phyloP scores from a whole-genome alignment of 2,113 vertebrate species.

The Mesoclemmys tuberculata region DNA sequence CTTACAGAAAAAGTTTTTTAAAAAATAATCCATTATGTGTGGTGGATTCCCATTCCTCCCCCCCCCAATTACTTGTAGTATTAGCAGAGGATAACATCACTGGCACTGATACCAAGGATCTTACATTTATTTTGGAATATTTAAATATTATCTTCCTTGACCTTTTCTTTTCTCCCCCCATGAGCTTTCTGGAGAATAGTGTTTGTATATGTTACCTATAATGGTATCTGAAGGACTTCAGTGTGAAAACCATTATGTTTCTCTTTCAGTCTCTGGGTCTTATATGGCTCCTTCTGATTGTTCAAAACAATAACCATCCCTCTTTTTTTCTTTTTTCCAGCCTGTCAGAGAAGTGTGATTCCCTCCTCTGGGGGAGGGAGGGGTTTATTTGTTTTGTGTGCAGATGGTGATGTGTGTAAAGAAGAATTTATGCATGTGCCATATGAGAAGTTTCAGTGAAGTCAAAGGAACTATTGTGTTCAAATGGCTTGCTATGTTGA shows the following conservation, averaged over 20 bases:
- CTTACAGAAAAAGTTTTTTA: not conserved
- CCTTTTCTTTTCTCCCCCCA: not conserved
- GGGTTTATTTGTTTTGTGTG: not conserved
- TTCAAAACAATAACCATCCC: not conserved
- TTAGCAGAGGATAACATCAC: not conserved
- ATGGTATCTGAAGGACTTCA: not conserved
- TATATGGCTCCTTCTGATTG: not conserved
- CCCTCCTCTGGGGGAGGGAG: not conserved
- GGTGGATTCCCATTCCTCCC: not conserved
- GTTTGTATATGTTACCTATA: not conserved
- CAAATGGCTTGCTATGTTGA: not conserved
- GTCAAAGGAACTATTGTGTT: not conserved
- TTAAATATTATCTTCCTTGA: not conserved
- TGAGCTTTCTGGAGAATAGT: not conserved
- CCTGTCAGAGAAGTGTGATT: not conserved
- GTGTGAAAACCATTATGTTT: not conserved
- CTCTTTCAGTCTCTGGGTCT: not conserved
- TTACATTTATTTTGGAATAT: not conserved
- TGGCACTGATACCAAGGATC: not conserved
- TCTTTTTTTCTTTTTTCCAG: not conserved
- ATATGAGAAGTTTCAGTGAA: not conserved
- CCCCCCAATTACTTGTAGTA: not conserved
- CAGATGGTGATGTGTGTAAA: not conserved
- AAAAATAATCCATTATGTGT: not conserved
- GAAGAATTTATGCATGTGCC: not conserved